These are phyloP conservation scores for Tetragonisca angustula DNA, from an alignment of 2,888 invertebrate species.

Conservation along the genomic window DNA sequence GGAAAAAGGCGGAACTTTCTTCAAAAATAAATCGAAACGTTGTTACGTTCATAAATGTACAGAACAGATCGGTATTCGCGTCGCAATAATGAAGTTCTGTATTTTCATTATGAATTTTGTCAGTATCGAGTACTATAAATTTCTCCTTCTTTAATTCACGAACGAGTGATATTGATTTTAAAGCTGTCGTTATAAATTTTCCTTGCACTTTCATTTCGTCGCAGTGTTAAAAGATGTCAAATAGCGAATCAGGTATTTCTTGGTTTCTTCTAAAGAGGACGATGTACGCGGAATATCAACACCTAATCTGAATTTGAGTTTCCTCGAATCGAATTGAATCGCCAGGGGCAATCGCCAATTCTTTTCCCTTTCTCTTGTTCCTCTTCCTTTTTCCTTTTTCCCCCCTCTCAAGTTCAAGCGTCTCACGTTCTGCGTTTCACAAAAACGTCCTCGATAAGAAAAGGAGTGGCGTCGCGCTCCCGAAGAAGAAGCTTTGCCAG, in stretches of 20 bases:
- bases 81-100: no score
- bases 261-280: background rate
- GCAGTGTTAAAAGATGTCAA: background rate
- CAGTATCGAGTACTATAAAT: no score
- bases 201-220: no score
- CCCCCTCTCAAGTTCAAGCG: conserved; percentile 6
- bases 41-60: no score
- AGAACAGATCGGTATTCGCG: no score
- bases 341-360: background rate
- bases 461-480: conserved; percentile 14
- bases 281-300: background rate
- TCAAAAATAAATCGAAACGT: no score
- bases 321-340: conserved; percentile 23
- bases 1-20: no score
- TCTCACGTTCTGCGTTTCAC: conserved; percentile 34
- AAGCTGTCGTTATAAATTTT: no score
- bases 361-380: background rate
- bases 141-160: no score
- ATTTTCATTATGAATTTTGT: no score
- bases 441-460: conserved; percentile 45
- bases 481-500: conserved; percentile 38
- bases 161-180: no score
- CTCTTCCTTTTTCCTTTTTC: background rate
- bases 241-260: background rate
- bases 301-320: conserved; percentile 20